phyloP scores from a whole-genome alignment of 2,797 vertebrate genomes.

The Megaceryle alcyon region DNA sequence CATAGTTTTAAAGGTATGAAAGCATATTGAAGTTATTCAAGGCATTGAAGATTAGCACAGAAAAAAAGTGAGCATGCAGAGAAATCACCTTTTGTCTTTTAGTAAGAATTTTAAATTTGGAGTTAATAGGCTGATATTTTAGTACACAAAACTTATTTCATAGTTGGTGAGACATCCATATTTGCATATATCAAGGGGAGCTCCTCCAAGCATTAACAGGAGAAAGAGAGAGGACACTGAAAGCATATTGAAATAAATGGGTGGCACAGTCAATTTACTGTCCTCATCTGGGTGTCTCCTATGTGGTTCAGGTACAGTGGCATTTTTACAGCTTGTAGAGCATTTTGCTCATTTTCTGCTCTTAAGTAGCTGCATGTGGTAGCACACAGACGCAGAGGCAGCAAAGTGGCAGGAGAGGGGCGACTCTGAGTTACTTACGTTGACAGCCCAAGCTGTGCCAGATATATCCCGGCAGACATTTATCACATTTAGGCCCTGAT shows the following conservation, averaged over 20 bases:
- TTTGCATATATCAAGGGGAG: slow-evolving; percentile 33
- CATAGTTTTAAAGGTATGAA: slow-evolving; percentile 37
- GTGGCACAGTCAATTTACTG: slow-evolving; percentile 26
- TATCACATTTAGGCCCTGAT: slow-evolving; percentile 95
- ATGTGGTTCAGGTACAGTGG: background rate
- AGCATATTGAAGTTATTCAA: background rate
- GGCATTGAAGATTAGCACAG: background rate
- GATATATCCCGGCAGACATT: slow-evolving; percentile 97
- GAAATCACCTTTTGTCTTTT: slow-evolving; percentile 30
- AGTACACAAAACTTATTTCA: slow-evolving; percentile 25
- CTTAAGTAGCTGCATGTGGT: slow-evolving; percentile 42
- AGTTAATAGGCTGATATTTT: background rate
- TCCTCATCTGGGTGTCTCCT: background rate
- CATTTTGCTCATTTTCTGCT: slow-evolving; percentile 35
- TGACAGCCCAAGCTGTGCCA: slow-evolving; percentile 96
- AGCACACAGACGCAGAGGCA: slow-evolving; percentile 62
- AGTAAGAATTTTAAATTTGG: background rate
- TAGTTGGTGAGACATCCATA: background rate
- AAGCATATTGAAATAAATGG: background rate
- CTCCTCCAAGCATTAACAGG: background rate
- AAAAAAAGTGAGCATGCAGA: slow-evolving; percentile 37
- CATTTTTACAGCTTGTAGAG: slow-evolving; percentile 30
- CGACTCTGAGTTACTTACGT: slow-evolving; percentile 90
- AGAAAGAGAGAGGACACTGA: background rate
- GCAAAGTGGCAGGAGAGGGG: slow-evolving; percentile 74